Percentiles rank a stretch among this genome's conserved stretches.
phyloP scores from a whole-genome alignment of 2,888 invertebrate genomes.

The Omphaloscelis lunosa region DNA sequence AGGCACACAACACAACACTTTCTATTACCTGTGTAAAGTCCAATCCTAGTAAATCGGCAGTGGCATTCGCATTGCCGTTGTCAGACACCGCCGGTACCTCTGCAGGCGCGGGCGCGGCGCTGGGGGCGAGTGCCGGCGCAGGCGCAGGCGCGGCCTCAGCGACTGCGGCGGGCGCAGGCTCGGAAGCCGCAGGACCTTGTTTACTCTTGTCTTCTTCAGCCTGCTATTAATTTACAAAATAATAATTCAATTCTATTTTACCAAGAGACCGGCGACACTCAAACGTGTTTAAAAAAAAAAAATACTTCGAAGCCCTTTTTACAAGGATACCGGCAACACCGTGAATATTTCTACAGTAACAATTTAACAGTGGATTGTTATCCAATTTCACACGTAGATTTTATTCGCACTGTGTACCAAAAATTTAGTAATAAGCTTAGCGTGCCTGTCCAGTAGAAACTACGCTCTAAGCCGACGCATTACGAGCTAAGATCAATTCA shows the following conservation, averaged over 20 bases:
- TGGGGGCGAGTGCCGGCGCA: too few relatives aligned
- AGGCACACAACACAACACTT: too few relatives aligned
- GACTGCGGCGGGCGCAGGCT: conserved; percentile 19
- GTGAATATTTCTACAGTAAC: not conserved
- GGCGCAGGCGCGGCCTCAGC: conserved; percentile 10
- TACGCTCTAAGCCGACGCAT: not conserved
- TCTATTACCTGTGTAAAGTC: conserved; percentile 75
- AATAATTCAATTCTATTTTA: not conserved
- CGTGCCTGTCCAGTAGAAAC: too few relatives aligned
- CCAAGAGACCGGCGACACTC: not conserved
- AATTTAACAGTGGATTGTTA: too few relatives aligned
- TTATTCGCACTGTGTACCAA: too few relatives aligned
- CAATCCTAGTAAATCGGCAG: conserved; percentile 78
- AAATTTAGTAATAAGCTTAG: not conserved
- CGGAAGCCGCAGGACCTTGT: conserved; percentile 51
- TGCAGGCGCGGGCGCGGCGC: conserved; percentile 9
- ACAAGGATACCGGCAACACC: too few relatives aligned
- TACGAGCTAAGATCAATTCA: not conserved
- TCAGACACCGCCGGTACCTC: conserved; percentile 51
- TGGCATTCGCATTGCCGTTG: conserved; percentile 80
- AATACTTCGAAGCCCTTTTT: too few relatives aligned
- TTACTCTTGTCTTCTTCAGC: conserved; percentile 86
- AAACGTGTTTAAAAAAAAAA: too few relatives aligned
- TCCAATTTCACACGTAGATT: too few relatives aligned
- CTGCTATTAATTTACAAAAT: conserved; percentile 63